Percentiles rank a stretch among this genome's conserved stretches.
phyloP scores from a whole-genome alignment of 2,888 invertebrate species.

The Andrena hattorfiana region DNA sequence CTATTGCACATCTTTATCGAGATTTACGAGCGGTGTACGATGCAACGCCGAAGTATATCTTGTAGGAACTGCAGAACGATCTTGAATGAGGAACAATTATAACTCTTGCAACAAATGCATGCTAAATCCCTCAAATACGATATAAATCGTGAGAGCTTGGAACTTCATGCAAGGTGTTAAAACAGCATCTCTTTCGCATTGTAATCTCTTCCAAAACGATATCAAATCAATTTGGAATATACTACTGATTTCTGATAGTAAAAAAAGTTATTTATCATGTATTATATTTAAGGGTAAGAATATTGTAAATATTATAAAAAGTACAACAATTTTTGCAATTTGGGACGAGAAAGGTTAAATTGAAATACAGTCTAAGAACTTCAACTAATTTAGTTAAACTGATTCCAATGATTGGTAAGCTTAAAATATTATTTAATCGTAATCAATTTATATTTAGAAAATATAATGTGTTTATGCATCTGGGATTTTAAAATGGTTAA shows the following conservation, averaged over 20 bases:
- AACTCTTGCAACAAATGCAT: conserved; percentile 6
- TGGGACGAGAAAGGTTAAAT: too few species aligned
- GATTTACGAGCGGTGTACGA: conserved; percentile 38
- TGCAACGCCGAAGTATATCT: conserved; percentile 11
- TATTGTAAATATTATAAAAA: too few species aligned
- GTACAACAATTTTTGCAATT: too few species aligned
- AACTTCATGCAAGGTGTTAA: not conserved
- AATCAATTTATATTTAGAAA: too few species aligned
- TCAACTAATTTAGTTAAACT: too few species aligned
- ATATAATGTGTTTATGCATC: too few species aligned
- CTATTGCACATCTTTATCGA: conserved; percentile 52
- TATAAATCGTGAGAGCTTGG: not conserved
- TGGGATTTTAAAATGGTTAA: too few species aligned
- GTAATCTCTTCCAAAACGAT: too few species aligned
- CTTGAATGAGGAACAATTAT: conserved; percentile 1
- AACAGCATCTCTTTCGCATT: not conserved
- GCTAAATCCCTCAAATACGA: conserved; percentile 1
- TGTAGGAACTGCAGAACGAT: conserved; percentile 5
- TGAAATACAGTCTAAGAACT: too few species aligned
- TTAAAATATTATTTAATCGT: too few species aligned
- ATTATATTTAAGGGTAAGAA: too few species aligned
- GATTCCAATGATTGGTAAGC: too few species aligned
- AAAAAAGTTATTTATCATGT: not conserved
- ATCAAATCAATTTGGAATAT: not conserved
- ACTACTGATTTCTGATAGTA: not conserved